A percentile compares a stretch with the other conserved stretches of the same genome.
Evolutionary conservation across 2,113 vertebrate genomes (phyloP).

Genomic region (Bufo gargarizans): DNA sequence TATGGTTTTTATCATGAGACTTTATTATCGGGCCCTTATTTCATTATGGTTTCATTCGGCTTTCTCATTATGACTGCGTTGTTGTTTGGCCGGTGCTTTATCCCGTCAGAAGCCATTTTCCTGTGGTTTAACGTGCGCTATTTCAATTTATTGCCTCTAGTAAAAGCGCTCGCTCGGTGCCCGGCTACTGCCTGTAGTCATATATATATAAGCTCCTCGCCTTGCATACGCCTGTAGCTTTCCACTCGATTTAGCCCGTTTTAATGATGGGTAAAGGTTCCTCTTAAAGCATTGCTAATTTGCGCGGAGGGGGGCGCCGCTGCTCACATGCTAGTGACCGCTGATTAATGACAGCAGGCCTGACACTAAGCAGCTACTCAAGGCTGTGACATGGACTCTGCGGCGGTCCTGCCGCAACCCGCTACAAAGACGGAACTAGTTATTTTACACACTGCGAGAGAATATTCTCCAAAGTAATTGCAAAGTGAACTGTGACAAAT

Average conservation of each 20-base stretch:
- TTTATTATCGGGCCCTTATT: slow-evolving; percentile 21
- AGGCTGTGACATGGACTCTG: background rate
- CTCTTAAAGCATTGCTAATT: background rate
- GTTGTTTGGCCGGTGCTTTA: background rate
- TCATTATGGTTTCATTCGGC: slow-evolving; percentile 1
- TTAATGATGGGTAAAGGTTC: slow-evolving; percentile 39
- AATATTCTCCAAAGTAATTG: background rate
- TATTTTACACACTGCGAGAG: background rate
- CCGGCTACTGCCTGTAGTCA: background rate
- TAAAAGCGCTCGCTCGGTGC: slow-evolving; percentile 1
- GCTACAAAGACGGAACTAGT: background rate
- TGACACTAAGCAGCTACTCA: background rate
- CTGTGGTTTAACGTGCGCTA: slow-evolving; percentile 32
- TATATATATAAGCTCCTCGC: slow-evolving; percentile 28
- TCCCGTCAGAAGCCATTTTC: slow-evolving; percentile 32
- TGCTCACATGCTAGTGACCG: background rate
- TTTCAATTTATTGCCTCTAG: slow-evolving; percentile 48
- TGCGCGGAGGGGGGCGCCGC: background rate
- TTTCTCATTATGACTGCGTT: background rate
- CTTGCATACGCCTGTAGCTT: background rate
- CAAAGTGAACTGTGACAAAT: background rate
- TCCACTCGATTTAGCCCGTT: slow-evolving; percentile 19
- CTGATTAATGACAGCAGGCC: background rate
- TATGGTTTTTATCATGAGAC: slow-evolving; percentile 37
- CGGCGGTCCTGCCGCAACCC: background rate